Evolutionary conservation across 92 coral and sea anemone genomes (phyloP).

Genomic region (Porites divaricata): DNA sequence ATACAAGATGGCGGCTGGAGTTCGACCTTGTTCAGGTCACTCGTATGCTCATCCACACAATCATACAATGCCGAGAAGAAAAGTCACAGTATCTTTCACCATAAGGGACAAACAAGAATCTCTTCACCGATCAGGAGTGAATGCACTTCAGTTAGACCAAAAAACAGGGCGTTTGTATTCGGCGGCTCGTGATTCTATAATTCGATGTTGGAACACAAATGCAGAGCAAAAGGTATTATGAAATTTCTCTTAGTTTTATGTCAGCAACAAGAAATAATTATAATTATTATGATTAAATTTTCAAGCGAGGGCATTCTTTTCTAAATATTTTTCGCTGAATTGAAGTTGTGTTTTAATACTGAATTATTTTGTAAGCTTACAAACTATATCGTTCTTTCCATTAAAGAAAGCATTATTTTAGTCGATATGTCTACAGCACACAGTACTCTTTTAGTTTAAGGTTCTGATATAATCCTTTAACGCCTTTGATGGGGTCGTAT

Average conservation of each 20-base stretch:
- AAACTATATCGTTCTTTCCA: no score
- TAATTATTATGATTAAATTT: neutral
- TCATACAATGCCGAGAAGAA: constrained; percentile 74
- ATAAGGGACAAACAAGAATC: constrained; percentile 90
- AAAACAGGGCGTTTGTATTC: constrained; percentile 76
- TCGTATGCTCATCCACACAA: constrained; percentile 65
- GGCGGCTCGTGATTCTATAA: constrained; percentile 95
- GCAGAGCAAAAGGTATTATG: constrained; percentile 31
- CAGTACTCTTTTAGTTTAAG: no score
- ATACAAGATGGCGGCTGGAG: constrained; percentile 96
- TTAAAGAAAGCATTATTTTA: no score
- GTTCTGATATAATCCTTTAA: no score
- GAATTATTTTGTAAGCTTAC: no score
- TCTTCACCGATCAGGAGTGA: constrained; percentile 91
- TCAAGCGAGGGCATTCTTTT: neutral
- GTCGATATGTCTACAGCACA: no score
- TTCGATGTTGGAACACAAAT: constrained; percentile 89
- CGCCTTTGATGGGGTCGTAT: no score
- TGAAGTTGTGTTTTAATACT: neutral
- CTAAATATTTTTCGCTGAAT: neutral
- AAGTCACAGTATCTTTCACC: constrained; percentile 93
- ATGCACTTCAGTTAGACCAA: constrained; percentile 84
- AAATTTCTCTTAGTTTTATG: neutral
- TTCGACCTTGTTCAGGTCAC: constrained; percentile 74
- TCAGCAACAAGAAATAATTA: no score